These are phyloP conservation scores for Sceloporus tristichus DNA, from an alignment of 2,113 vertebrate genomes.

Conservation along the genomic window DNA sequence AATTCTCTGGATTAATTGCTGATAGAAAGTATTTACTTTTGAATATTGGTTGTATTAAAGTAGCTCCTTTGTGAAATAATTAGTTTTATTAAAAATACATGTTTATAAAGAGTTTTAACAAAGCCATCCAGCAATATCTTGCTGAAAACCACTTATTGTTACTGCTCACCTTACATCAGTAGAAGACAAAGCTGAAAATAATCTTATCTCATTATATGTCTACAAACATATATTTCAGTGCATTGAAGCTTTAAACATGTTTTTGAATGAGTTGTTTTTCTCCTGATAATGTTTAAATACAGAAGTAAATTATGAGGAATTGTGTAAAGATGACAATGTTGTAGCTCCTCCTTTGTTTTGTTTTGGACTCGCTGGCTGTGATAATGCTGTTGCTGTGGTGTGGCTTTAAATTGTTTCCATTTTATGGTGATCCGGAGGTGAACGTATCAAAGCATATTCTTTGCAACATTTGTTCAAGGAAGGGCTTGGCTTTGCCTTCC, in stretches of 20 bases:
- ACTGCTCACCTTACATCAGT: not conserved
- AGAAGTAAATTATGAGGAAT: constrained; percentile 8
- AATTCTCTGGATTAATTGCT: not conserved
- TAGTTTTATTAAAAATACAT: not conserved
- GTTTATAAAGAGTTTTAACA: not conserved
- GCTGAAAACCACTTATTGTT: not conserved
- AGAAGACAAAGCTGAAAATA: not conserved
- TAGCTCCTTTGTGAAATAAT: not conserved
- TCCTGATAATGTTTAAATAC: not conserved
- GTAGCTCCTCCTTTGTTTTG: not conserved
- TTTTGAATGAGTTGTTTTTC: not conserved
- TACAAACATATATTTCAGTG: not conserved
- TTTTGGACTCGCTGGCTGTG: not conserved
- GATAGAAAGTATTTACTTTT: not conserved
- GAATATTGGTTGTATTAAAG: not conserved
- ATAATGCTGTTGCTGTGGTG: no score
- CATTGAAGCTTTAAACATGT: not conserved
- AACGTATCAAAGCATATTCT: no score
- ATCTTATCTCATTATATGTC: not conserved
- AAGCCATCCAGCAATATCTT: not conserved
- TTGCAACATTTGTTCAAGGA: no score
- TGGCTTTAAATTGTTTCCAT: no score
- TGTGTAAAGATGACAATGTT: constrained; percentile 7
- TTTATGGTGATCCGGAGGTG: no score
- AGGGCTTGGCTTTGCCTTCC: no score